Conservation (phyloP, 2,113 vertebrate genomes). For the Thamnophis sirtalis region DNA sequence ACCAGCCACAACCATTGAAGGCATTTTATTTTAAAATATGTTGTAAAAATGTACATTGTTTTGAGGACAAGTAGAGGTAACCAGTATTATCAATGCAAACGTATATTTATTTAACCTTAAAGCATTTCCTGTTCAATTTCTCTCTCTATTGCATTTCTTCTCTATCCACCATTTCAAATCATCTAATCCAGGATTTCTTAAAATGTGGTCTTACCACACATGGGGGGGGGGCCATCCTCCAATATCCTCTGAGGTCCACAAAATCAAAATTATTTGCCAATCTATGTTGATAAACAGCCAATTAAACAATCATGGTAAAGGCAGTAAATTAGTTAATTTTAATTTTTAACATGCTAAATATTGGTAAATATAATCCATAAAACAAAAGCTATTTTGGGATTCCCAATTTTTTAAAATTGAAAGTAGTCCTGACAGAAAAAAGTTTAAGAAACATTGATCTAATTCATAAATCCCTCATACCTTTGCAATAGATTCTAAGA, state of each 20-base stretch:
- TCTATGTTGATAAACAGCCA: not conserved
- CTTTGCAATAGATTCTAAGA: not conserved
- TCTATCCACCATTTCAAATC: constrained; percentile 43
- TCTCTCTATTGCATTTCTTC: constrained; percentile 26
- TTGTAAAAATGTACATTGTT: not conserved
- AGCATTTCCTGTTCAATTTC: not conserved
- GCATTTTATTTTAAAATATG: not conserved
- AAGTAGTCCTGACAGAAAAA: not conserved
- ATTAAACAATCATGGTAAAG: not conserved
- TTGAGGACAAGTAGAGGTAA: not conserved
- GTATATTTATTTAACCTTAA: constrained; percentile 11
- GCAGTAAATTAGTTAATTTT: not conserved
- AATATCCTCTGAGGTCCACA: not conserved
- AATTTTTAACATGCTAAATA: not conserved
- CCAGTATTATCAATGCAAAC: not conserved
- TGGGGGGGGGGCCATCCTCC: not conserved
- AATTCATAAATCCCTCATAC: not conserved
- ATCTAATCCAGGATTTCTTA: not conserved
- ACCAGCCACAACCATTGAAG: not conserved
- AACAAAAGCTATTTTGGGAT: not conserved
- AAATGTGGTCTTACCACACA: not conserved
- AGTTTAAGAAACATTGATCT: not conserved
- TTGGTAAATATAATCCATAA: not conserved
- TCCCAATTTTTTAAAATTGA: not conserved
- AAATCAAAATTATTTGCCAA: not conserved